phyloP scores from a whole-genome alignment of 1,140 invertebrate genomes.

The Diorhabda sublineata region DNA sequence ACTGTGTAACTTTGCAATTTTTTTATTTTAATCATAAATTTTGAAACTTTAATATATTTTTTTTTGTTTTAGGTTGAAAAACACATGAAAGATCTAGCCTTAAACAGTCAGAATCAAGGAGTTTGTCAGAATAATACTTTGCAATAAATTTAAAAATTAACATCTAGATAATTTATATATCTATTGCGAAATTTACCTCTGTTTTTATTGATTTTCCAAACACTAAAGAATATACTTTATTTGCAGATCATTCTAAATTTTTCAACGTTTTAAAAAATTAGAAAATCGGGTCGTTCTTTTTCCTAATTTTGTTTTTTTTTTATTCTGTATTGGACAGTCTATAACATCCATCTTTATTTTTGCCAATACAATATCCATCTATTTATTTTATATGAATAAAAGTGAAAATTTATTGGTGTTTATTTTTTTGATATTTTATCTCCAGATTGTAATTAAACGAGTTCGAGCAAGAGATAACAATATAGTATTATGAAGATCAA shows the following conservation, averaged over 20 bases:
- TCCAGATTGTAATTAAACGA: no score
- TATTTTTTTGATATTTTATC: neutral
- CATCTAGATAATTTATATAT: constrained; percentile 18
- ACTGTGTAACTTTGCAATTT: constrained; percentile 3
- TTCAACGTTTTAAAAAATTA: constrained; percentile 11
- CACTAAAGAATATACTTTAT: constrained; percentile 17
- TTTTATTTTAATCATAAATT: neutral
- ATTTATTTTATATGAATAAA: constrained; percentile 27
- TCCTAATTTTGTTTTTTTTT: constrained; percentile 9
- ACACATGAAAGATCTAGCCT: constrained; percentile 55
- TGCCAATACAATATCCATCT: constrained; percentile 18
- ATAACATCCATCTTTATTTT: constrained; percentile 1
- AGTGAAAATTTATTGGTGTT: constrained; percentile 5
- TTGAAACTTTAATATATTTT: constrained; percentile 5
- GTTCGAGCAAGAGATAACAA: no score
- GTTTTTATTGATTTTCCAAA: constrained; percentile 15
- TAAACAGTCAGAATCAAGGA: constrained; percentile 31
- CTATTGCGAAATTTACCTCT: constrained; percentile 17
- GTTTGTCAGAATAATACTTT: constrained; percentile 22
- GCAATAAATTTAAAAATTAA: constrained; percentile 21
- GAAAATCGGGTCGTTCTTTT: constrained; percentile 11
- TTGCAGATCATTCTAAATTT: constrained; percentile 14
- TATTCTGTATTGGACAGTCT: constrained; percentile 15
- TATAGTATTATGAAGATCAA: no score
- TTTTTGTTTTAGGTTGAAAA: constrained; percentile 54